Conservation (phyloP, 2,888 invertebrate species). For the Heliothis peltigera region DNA sequence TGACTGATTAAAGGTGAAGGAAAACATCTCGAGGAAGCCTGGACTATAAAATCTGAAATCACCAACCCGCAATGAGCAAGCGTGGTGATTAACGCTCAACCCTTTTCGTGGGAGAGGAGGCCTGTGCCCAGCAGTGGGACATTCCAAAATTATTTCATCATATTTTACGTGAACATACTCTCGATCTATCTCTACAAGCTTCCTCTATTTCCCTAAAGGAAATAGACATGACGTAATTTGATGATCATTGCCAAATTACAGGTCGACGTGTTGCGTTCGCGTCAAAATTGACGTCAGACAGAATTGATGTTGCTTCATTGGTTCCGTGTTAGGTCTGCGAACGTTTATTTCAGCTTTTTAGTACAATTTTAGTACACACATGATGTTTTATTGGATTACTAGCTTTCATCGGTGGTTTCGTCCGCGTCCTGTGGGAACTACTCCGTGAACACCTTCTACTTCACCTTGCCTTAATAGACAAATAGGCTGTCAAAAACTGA, state of each 20-base stretch:
- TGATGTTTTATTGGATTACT: background rate
- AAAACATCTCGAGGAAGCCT: too few relatives aligned
- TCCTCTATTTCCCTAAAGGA: constrained; percentile 41
- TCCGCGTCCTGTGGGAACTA: background rate
- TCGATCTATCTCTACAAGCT: constrained; percentile 8
- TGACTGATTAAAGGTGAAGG: too few relatives aligned
- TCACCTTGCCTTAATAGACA: too few relatives aligned
- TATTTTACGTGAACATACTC: background rate
- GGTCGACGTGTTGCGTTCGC: constrained; percentile 20
- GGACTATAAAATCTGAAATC: too few relatives aligned
- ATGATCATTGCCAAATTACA: constrained; percentile 30
- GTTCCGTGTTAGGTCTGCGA: constrained; percentile 8
- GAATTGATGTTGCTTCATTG: constrained; percentile 32
- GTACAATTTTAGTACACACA: background rate
- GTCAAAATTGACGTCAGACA: constrained; percentile 24
- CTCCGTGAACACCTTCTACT: too few relatives aligned
- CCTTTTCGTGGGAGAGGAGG: too few relatives aligned
- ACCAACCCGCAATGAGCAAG: too few relatives aligned
- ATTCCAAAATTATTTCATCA: too few relatives aligned
- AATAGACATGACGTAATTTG: constrained; percentile 36
- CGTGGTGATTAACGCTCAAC: too few relatives aligned
- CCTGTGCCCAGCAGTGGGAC: too few relatives aligned
- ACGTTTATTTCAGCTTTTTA: background rate
- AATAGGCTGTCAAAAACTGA: too few relatives aligned
- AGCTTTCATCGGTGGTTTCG: background rate